Evolutionary conservation across 1,140 invertebrate genomes (phyloP), one percentile per base, ranked within the genome.

Genomic region (Maconellicoccus hirsutus): DNA sequence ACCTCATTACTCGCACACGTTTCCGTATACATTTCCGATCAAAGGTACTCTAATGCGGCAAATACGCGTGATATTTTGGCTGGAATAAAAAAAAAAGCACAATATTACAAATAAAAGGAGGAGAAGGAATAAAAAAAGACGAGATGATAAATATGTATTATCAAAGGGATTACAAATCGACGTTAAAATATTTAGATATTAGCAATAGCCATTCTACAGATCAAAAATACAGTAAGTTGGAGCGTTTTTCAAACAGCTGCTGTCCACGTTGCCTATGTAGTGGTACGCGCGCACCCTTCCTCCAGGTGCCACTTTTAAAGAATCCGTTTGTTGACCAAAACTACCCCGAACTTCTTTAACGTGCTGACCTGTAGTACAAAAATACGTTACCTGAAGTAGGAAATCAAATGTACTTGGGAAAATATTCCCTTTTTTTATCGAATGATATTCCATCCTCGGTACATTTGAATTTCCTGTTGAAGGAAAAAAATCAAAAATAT

Each of bases 141-240:
- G 10, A 66, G 21, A 26, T 23, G 61, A 66, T 25, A 66, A 66
- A 66, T 25, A 66, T 66, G 61, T 25, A 25, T 66, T 66, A 66
- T 66, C 61, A 26, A 25, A 26, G 25, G 25, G 21, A 66, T 66
- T 66, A 66, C 61, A 66, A 66, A 66, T 26, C 61, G 61, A 66
- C 61, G 61, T 66, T 66, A 66, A 66, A 66, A 66, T 66, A 66
- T 66, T 66, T 66, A 66, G 61, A 66, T 66, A 66, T 66, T 66
- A 66, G 61, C 25, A 66, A 66, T 66, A 66, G 10, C 61, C 25
- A 66, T 66, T 66, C 25, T 66, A 26, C 25, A 23, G 61, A 66
- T 66, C 61, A 25, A 66, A 26, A 59, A 59, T 22, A 66, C 61
- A 25, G 25, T 23, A 66, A 23, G 14, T 66, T 23, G 3, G 61